phyloP scores from a whole-genome alignment of 2,888 invertebrate species.

The Diaperis boleti region DNA sequence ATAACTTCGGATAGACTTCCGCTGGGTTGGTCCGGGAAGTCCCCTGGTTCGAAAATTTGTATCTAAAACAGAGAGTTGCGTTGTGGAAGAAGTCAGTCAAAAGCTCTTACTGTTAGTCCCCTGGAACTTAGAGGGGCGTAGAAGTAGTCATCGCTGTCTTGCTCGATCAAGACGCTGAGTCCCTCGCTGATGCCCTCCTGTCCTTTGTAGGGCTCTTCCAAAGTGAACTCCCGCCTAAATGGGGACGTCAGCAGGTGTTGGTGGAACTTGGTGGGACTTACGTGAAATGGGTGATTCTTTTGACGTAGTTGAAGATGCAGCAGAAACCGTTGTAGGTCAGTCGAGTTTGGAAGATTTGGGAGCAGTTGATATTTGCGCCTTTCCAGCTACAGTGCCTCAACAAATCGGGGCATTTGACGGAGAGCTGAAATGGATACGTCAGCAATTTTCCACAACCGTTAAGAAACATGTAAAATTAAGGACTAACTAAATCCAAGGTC shows the following conservation, averaged over 20 bases:
- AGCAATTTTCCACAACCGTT: too few relatives aligned
- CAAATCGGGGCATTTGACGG: constrained; percentile 6
- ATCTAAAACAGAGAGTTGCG: not conserved
- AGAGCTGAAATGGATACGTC: not conserved
- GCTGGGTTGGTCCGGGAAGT: constrained; percentile 15
- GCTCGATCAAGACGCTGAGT: not conserved
- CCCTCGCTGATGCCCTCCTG: not conserved
- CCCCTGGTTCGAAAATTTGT: constrained; percentile 1
- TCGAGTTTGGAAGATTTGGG: constrained; percentile 3
- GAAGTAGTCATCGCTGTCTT: not conserved
- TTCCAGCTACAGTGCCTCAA: constrained; percentile 8
- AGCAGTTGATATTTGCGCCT: not conserved
- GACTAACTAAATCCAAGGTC: too few relatives aligned
- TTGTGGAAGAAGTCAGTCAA: not conserved
- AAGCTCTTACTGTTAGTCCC: not conserved
- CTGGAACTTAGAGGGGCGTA: not conserved
- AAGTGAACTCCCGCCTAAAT: not conserved
- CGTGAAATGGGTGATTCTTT: not conserved
- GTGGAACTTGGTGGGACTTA: not conserved
- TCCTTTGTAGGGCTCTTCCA: not conserved
- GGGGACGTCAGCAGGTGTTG: too few relatives aligned
- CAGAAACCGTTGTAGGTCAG: constrained; percentile 20
- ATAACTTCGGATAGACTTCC: constrained; percentile 12
- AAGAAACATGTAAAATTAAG: too few relatives aligned
- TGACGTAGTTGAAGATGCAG: constrained; percentile 25